A percentile compares a stretch with the other conserved stretches of the same genome.
These are phyloP conservation scores for Apostichopus californicus DNA, from an alignment of 35 echinoderm and acorn worm species.

Conservation along the genomic window DNA sequence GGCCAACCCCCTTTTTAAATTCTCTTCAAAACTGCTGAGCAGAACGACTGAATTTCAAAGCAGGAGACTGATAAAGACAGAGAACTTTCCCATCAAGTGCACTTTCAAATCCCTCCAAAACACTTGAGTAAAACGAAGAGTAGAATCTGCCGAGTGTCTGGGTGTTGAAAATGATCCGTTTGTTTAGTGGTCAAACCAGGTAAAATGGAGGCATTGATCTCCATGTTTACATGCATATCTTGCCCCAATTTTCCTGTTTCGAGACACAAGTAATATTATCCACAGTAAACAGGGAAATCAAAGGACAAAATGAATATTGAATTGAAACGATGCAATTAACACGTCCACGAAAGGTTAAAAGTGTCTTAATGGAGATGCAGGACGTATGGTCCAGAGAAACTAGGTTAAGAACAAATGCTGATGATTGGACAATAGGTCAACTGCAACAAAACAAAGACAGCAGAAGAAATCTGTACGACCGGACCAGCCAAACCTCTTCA, in stretches of 20 bases:
- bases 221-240: background rate
- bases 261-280: background rate
- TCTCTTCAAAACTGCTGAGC: background rate
- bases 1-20: background rate
- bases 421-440: too few relatives aligned
- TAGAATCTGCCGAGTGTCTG: too few relatives aligned
- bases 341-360: background rate
- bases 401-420: background rate
- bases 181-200: background rate
- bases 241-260: background rate
- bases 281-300: background rate
- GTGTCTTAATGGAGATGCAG: background rate
- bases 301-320: background rate
- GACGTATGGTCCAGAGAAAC: background rate
- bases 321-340: background rate
- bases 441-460: too few relatives aligned
- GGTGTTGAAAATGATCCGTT: background rate
- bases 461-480: too few relatives aligned
- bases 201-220: background rate
- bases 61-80: background rate
- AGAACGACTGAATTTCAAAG: background rate
- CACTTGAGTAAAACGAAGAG: too few relatives aligned
- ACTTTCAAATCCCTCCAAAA: background rate
- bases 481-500: too few relatives aligned
- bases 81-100: slow-evolving; percentile 3